Conservation (phyloP, 2,888 invertebrate genomes). For the Campoplex nolae region DNA sequence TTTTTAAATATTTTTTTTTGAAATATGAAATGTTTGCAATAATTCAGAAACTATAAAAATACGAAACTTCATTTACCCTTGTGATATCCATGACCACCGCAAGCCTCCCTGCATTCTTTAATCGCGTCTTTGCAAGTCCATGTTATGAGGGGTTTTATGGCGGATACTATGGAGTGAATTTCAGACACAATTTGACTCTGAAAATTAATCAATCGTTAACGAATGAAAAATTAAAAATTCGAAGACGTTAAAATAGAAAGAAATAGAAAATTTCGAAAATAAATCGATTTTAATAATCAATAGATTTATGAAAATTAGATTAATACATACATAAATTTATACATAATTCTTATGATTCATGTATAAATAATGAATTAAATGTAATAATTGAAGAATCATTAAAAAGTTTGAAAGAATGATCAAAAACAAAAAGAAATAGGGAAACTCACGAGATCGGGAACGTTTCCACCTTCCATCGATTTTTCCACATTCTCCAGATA, state of each 20-base stretch:
- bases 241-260: background rate
- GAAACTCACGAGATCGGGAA: constrained; percentile 79
- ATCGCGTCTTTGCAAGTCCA: constrained; percentile 92
- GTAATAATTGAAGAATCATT: too few relatives aligned
- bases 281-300: too few relatives aligned
- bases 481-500: constrained; percentile 90
- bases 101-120: constrained; percentile 94
- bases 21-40: too few relatives aligned
- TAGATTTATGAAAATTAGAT: too few relatives aligned
- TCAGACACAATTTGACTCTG: constrained; percentile 89
- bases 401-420: too few relatives aligned
- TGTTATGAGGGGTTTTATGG: constrained; percentile 89
- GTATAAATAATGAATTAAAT: too few relatives aligned
- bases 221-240: background rate
- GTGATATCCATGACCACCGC: constrained; percentile 95
- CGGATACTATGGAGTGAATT: constrained; percentile 89
- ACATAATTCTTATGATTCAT: too few relatives aligned
- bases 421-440: background rate
- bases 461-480: constrained; percentile 84
- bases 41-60: background rate
- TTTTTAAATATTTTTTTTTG: too few relatives aligned
- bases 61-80: constrained; percentile 84
- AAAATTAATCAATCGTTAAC: constrained; percentile 62
- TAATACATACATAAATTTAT: too few relatives aligned
- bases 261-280: too few relatives aligned